Percentiles rank a stretch among this genome's conserved stretches.
Evolutionary conservation across 2,888 invertebrate genomes (phyloP).

Genomic region (Monoplex corrugatus): DNA sequence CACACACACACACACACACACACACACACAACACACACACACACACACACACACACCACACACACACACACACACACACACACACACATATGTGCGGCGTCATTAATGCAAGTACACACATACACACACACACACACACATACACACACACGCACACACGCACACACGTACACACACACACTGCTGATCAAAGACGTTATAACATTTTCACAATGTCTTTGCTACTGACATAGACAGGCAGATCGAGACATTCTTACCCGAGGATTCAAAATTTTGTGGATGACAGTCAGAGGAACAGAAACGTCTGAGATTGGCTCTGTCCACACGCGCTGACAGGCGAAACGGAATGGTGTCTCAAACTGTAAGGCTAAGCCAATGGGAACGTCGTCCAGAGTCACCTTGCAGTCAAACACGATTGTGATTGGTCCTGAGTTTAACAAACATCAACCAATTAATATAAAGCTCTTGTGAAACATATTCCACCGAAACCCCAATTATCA

Average conservation of each 20-base stretch:
- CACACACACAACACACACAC: too few species aligned
- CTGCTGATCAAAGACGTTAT: background rate
- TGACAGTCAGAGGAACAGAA: slow-evolving; percentile 61
- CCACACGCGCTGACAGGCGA: slow-evolving; percentile 73
- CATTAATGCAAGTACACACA: too few species aligned
- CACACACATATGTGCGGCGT: too few species aligned
- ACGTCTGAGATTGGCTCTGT: slow-evolving; percentile 73
- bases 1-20: too few species aligned
- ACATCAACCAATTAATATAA: background rate
- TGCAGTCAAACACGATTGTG: slow-evolving; percentile 73
- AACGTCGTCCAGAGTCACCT: slow-evolving; percentile 76
- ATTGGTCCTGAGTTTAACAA: slow-evolving; percentile 64
- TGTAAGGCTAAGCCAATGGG: slow-evolving; percentile 77
- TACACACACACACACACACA: background rate
- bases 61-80: too few species aligned
- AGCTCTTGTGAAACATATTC: too few species aligned
- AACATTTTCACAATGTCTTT: too few species aligned
- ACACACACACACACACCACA: too few species aligned
- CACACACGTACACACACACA: slow-evolving; percentile 24
- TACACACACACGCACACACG: background rate
- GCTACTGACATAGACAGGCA: background rate
- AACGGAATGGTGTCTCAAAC: slow-evolving; percentile 72
- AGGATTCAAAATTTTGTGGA: slow-evolving; percentile 66
- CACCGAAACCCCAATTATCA: too few species aligned
- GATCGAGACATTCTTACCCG: slow-evolving; percentile 59